Evolutionary conservation across 1,140 invertebrate genomes (phyloP).

Genomic region (Potamilus streckersoni): DNA sequence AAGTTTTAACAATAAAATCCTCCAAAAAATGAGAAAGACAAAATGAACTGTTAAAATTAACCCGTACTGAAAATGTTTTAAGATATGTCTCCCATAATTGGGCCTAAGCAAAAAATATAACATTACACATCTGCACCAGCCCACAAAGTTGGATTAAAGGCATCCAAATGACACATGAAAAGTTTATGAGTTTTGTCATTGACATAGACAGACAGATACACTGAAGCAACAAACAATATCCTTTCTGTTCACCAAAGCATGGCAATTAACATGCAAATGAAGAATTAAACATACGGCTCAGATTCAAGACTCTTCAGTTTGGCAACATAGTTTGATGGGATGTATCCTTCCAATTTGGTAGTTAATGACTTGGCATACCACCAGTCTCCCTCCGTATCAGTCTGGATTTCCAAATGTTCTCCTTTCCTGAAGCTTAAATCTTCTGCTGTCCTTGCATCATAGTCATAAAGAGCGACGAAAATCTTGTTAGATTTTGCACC

Average conservation of each 20-base stretch:
- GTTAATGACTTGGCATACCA: constrained; percentile 97
- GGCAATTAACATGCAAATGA: constrained; percentile 52
- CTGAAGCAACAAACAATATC: neutral
- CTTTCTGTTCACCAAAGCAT: neutral
- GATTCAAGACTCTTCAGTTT: constrained; percentile 99
- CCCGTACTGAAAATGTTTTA: too few species aligned
- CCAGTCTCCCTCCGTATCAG: constrained; percentile 99
- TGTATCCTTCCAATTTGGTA: constrained; percentile 93
- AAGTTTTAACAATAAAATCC: too few species aligned
- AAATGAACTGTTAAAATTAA: too few species aligned
- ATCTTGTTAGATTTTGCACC: constrained; percentile 1
- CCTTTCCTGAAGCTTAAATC: constrained; percentile 98
- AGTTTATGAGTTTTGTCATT: neutral
- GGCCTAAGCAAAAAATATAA: too few species aligned
- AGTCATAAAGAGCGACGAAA: constrained; percentile 98
- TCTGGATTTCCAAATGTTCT: constrained; percentile 97
- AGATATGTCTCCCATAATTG: too few species aligned
- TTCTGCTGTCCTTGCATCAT: constrained; percentile 98
- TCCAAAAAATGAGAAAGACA: too few species aligned
- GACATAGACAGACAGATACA: neutral
- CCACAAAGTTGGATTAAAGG: neutral
- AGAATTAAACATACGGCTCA: constrained; percentile 86
- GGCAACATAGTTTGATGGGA: constrained; percentile 99
- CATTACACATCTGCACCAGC: neutral
- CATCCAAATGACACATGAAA: neutral